Base-by-base conservation (phyloP, 2,888 invertebrate species). In the Yponomeuta plumbellus region DNA sequence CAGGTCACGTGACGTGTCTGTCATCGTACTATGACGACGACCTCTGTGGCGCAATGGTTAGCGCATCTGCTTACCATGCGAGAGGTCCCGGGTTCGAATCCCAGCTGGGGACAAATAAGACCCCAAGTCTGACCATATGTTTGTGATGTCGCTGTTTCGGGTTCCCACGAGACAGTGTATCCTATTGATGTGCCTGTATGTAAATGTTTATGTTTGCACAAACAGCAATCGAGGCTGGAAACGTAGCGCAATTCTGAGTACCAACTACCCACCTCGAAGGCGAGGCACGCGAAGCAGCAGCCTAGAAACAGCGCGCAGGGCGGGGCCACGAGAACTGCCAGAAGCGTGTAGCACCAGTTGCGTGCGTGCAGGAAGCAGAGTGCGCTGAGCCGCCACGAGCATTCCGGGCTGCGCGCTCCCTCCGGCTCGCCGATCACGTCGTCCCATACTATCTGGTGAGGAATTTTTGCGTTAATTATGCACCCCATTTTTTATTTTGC, bases 351-450 rank as follows among this genome's bases (percentile, higher is more conserved):
- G 80, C 95, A 95, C 79, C 92, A 93, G 77, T 93, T 92, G 71
- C 94, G 92, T 44, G 95, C 93, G 72, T 92, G 85, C 68, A 92
- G 89, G 85, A 94, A 95, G 77, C 94, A 94, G 66, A 89, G 86
- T 75, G 92, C 89, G 74, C 94, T 94, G 61, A 94, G 83, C n/a
- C 93, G 88, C 95, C 94, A 96, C 69, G 93, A 93, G 83, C 93
- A 95, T 80, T 94, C 94, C 8, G 95, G 94, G 74, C 94, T 94
- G 65, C 94, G 87, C 17, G 94, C 93, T 8, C 94, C 93, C 70
- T 94, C 93, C 1, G 95, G 95, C 83, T 95, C 95, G 4, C 94
- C 95, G 66, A 95, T 93, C 69, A 95, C 92, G 74, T 95, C 94
- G 72, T 94, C 93, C 94, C 94, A 95, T 72, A 93, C 92, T 75